Base-by-base conservation (phyloP, 2,888 invertebrate species). In the Tinea trinotella region DNA sequence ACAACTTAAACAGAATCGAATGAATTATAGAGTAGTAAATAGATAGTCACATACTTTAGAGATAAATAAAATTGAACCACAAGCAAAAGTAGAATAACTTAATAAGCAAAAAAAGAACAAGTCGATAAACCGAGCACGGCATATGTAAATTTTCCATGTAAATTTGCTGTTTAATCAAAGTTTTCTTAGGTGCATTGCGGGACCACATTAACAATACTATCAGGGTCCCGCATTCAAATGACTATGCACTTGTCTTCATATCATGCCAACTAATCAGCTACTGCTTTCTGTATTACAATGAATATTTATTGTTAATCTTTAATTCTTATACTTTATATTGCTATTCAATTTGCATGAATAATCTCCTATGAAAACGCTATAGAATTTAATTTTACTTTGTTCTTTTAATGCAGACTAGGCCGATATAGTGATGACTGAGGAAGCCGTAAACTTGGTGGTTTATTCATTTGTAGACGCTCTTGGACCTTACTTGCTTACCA, bases 111-210 rank as follows among this genome's bases (percentile, higher is more conserved):
- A 12, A 40, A 40, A 12, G 13, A 17, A 40, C 65, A 65, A 76
- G 79, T 80, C 78, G 81, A 81, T 80, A 81, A 74, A 65, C 72
- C 80, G 67, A 71, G 76, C 82, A 81, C 82, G 80, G 74, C 71
- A 68, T 76, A 83, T 83, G 83, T 72, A 76, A 84, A 84, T 82
- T 68, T 53, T 63, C 57, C 70, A 78, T 78, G 72, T 74, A 79
- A 80, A 80, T 77, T 71, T 68, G 70, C 66, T 71, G 76, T 75
- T 77, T 82, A 84, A 83, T 84, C 83, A 80, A 78, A 76, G 77
- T 75, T 71, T 68, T 66, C 65, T 68, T 65, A 64, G 66, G 61
- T 54, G 59, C 64, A 62, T 64, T 61, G 64, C 62, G 60, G 64
- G 67, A 1, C 64, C 62, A 61, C 67, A 68, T 64, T 67, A 76